phyloP scores from a whole-genome alignment of 2,113 vertebrate species.

The Ochotona princeps region DNA sequence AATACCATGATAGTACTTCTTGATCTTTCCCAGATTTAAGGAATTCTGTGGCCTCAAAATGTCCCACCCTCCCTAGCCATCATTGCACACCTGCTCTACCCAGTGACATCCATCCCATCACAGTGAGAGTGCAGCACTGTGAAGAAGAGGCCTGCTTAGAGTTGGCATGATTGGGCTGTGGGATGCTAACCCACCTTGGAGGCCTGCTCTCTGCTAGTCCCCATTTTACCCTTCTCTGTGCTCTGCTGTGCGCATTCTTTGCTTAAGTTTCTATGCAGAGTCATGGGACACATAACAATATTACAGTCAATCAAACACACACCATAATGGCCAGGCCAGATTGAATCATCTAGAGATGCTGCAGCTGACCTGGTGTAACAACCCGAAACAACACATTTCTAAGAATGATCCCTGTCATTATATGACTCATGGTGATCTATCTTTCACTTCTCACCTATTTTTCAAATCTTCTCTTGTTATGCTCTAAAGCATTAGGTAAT shows the following conservation, averaged over 20 bases:
- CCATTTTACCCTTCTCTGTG: not conserved
- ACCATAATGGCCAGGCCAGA: too few relatives aligned
- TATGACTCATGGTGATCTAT: not conserved
- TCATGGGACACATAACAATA: too few relatives aligned
- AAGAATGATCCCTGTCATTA: too few relatives aligned
- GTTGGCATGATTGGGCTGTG: not conserved
- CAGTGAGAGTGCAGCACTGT: not conserved
- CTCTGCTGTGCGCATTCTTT: not conserved
- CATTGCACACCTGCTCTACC: not conserved
- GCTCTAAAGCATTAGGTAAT: not conserved
- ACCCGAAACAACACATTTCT: too few relatives aligned
- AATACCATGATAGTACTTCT: not conserved
- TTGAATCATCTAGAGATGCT: too few relatives aligned
- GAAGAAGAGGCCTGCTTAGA: not conserved
- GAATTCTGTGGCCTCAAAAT: not conserved
- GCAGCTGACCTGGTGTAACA: too few relatives aligned
- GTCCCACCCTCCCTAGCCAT: not conserved
- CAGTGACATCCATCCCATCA: not conserved
- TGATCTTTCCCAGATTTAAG: not conserved
- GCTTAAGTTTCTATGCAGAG: constrained; percentile 2
- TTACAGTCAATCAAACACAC: too few relatives aligned
- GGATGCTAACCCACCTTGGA: not conserved
- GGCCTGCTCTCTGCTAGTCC: not conserved
- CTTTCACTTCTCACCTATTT: not conserved
- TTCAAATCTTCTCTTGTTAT: not conserved